A percentile compares a stretch with the other conserved stretches of the same genome.
phyloP scores from a whole-genome alignment of 1,140 invertebrate species.

The Steinernema feltiae region DNA sequence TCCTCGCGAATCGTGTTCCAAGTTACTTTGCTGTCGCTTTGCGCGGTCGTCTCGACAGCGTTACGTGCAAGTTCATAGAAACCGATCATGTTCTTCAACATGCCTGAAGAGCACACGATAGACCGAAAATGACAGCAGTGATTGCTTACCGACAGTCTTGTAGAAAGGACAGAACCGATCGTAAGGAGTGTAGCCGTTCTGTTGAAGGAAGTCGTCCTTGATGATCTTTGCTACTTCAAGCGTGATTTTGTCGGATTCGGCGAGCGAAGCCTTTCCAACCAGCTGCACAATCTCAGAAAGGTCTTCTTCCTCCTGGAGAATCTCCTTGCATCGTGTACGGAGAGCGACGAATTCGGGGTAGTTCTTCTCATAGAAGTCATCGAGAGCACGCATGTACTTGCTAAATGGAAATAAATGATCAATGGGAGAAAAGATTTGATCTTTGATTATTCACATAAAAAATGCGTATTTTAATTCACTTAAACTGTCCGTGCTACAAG shows the following conservation, averaged over 20 bases:
- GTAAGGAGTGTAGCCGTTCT: constrained; percentile 82
- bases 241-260: constrained; percentile 98
- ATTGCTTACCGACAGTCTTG: constrained; percentile 97
- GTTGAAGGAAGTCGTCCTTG: constrained; percentile 99
- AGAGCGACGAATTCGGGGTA: constrained; percentile 93
- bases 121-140: too few species aligned
- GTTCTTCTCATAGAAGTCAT: constrained; percentile 99
- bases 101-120: too few species aligned
- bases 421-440: background rate
- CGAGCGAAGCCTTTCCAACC: constrained; percentile 87
- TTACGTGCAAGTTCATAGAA: constrained; percentile 97
- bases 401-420: constrained; percentile 54
- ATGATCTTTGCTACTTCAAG: constrained; percentile 94
- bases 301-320: constrained; percentile 89
- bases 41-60: constrained; percentile 91
- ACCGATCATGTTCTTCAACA: constrained; percentile 73
- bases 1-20: constrained; percentile 94
- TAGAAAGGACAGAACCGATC: constrained; percentile 99
- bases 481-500: background rate
- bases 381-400: constrained; percentile 94
- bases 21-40: constrained; percentile 92
- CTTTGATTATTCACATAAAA: background rate
- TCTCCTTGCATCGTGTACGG: constrained; percentile 77
- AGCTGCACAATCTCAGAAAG: constrained; percentile 98
- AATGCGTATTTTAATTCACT: background rate